These are phyloP conservation scores for Zaprionus davidi DNA, from an alignment of 1,140 invertebrate species.

Conservation along the genomic window DNA sequence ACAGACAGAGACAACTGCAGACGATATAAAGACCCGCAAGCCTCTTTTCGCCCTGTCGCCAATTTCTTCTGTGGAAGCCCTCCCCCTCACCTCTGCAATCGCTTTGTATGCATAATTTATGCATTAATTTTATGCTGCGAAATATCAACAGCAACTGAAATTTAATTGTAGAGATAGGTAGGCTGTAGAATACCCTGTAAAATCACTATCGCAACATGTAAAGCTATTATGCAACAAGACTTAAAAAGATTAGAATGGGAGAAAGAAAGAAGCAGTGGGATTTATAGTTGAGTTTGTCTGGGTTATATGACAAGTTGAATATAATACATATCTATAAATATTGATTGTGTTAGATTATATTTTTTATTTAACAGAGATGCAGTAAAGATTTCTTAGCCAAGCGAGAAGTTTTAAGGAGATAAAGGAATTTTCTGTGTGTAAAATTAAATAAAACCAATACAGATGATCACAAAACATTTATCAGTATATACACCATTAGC, in stretches of 20 bases:
- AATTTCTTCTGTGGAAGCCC: neutral
- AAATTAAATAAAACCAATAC: too few species aligned
- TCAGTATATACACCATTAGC: neutral
- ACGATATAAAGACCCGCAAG: neutral
- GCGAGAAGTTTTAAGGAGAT: too few species aligned
- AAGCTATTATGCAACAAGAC: too few species aligned
- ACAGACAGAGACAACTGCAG: neutral
- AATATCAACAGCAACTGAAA: constrained; percentile 20
- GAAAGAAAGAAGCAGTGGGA: neutral
- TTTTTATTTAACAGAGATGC: neutral
- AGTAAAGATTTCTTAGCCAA: neutral
- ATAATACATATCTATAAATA: too few species aligned
- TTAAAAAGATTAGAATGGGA: too few species aligned
- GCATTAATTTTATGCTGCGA: constrained; percentile 57
- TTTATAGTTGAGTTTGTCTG: too few species aligned
- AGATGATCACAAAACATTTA: neutral
- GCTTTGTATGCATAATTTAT: constrained; percentile 61
- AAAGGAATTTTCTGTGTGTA: too few species aligned
- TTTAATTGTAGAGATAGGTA: neutral
- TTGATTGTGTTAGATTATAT: neutral
- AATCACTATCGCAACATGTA: neutral
- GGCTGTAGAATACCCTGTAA: constrained; percentile 4
- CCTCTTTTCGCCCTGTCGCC: neutral
- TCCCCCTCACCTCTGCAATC: constrained; percentile 27
- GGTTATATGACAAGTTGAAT: too few species aligned